These are phyloP conservation scores for Lordiphosa mommai DNA, from an alignment of 1,140 invertebrate genomes.

Conservation along the genomic window DNA sequence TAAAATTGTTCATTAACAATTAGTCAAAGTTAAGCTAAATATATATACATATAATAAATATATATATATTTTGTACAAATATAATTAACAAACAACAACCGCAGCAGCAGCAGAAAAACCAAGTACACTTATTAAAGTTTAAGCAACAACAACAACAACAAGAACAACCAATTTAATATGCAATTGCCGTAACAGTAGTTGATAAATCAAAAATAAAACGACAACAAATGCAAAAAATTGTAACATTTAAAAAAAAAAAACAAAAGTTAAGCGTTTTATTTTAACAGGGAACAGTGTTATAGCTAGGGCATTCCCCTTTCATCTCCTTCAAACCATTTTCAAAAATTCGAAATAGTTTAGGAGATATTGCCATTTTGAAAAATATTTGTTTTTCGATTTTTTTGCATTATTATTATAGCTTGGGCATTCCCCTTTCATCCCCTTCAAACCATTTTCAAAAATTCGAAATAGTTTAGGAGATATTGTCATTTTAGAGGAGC, in stretches of 20 bases:
- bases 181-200: conserved; percentile 74
- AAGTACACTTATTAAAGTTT: conserved; percentile 75
- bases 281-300: not conserved
- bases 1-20: conserved; percentile 56
- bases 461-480: no score
- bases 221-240: conserved; percentile 48
- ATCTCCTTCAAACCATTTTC: no score
- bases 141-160: conserved; percentile 58
- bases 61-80: conserved; percentile 76
- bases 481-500: no score
- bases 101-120: conserved; percentile 60
- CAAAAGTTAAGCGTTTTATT: not conserved
- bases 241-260: conserved; percentile 42
- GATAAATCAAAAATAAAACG: conserved; percentile 76
- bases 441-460: no score
- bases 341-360: no score
- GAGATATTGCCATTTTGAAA: no score
- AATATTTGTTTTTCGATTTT: no score
- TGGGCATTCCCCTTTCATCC: no score
- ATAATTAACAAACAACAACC: conserved; percentile 58
- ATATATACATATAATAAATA: conserved; percentile 47
- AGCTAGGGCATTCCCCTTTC: no score
- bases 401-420: no score
- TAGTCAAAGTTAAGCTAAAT: conserved; percentile 33
- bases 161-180: conserved; percentile 76